Base-by-base conservation (phyloP, 1,140 invertebrate genomes). In the Pseudachorutes palmiensis region DNA sequence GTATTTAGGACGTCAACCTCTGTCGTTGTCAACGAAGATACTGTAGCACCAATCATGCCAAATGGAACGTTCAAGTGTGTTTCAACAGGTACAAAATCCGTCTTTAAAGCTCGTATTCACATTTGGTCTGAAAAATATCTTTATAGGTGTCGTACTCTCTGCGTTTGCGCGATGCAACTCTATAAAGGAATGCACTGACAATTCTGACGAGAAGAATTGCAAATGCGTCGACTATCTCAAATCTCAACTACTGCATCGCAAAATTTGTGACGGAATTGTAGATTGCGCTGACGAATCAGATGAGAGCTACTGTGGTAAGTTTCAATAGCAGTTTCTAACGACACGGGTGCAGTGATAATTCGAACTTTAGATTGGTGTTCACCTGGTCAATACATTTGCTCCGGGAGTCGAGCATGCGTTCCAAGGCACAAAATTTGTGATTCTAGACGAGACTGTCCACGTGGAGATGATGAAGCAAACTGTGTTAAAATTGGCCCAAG, bases 381-480 rank as follows among this genome's bases (percentile, higher is more conserved):
- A 64, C 82, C 86, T 24, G 83, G 82, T 0, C 85, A 90, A 74
- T 88, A 87, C 71, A 85, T 90, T 5, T 91, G 89, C 74, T 82
- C 85, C 0, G 88, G 86, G 74, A 86, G 84, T 12, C 82, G 83
- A 67, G 80, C 82, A 62, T 91, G 89, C 75, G 71, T 79, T 28
- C 48, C 74, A 19, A 65, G 67, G 45, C 64, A 65, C 0, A 69
- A 75, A 60, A 72, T 79, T 29, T 83, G 82, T 76, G 81, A 84
- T 74, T 77, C n/a, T 24, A 66, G 79, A 9, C 81, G 82, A 26
- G 88, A 94, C 74, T 94, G 91, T 79, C 88, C 86, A 0, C 80
- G 85, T 62, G 87, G 86, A 0, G 90, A 91, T 75, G 91, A 94
- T 77, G 91, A 93, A 77, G 83, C 83, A 49, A 85, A 86, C 65